Conservation (phyloP, 2,113 vertebrate species). For the Calidris pygmaea region DNA sequence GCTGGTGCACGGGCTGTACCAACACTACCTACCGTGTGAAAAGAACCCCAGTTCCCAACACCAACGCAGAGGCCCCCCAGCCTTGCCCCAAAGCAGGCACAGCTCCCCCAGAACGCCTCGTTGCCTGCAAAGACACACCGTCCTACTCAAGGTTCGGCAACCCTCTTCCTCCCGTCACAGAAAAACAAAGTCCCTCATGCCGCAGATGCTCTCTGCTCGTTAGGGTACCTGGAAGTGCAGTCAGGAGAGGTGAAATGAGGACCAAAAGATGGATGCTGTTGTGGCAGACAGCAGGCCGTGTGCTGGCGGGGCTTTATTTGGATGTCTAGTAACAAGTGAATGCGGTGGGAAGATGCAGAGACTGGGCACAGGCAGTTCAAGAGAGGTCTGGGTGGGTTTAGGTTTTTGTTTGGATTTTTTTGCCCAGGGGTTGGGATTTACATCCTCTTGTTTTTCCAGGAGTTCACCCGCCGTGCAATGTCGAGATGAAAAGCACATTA, state of each 20-base stretch:
- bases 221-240: constrained; percentile 46
- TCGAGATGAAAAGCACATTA: constrained; percentile 95
- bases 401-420: neutral
- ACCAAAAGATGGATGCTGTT: constrained; percentile 6
- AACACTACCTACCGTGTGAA: neutral
- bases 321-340: neutral
- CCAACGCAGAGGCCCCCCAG: neutral
- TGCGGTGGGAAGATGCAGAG: neutral
- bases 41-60: neutral
- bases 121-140: neutral
- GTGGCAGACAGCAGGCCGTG: neutral
- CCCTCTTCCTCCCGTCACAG: constrained; percentile 29
- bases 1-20: neutral
- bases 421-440: neutral
- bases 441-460: constrained; percentile 12
- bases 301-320: constrained; percentile 14
- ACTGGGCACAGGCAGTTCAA: neutral
- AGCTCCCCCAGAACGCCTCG: neutral
- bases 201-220: neutral
- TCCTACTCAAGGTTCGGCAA: neutral
- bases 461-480: constrained; percentile 90
- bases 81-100: neutral
- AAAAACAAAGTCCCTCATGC: neutral
- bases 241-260: constrained; percentile 41
- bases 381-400: neutral